Conservation (phyloP, 2,888 invertebrate species). For the Dryocosmus kuriphilus region DNA sequence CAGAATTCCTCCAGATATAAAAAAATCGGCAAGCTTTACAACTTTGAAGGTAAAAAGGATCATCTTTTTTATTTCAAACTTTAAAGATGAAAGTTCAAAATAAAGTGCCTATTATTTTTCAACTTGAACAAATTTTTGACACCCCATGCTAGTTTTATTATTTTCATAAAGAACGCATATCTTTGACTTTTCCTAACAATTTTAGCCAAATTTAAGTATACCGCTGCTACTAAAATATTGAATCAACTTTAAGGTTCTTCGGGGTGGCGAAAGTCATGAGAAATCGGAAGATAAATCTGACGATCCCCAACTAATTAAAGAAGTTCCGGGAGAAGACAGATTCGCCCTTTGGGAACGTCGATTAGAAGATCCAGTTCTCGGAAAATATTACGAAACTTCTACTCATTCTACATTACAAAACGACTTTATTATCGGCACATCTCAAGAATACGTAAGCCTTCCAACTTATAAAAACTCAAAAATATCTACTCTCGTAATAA, state of each 20-base stretch:
- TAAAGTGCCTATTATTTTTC: too few relatives aligned
- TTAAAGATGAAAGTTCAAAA: too few relatives aligned
- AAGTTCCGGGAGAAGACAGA: slow-evolving; percentile 67
- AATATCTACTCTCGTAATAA: not conserved
- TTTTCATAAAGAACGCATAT: too few relatives aligned
- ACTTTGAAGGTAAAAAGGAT: slow-evolving; percentile 83
- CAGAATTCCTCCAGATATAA: slow-evolving; percentile 86
- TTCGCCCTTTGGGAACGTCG: slow-evolving; percentile 78
- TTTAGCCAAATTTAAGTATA: too few relatives aligned
- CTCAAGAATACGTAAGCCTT: slow-evolving; percentile 9
- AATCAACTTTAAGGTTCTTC: slow-evolving; percentile 75
- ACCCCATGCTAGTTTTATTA: too few relatives aligned
- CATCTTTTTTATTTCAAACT: not conserved
- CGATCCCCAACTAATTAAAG: slow-evolving; percentile 74
- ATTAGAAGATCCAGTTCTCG: slow-evolving; percentile 81
- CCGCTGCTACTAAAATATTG: too few relatives aligned
- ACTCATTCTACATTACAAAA: not conserved
- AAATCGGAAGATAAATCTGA: slow-evolving; percentile 77
- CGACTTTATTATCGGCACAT: not conserved
- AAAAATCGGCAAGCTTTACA: slow-evolving; percentile 86
- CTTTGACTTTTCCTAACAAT: too few relatives aligned
- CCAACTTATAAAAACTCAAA: not conserved
- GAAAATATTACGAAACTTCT: slow-evolving; percentile 81
- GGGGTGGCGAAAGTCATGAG: slow-evolving; percentile 71
- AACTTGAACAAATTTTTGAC: too few relatives aligned